Percentiles rank a stretch among this genome's conserved stretches.
Evolutionary conservation across 2,797 vertebrate genomes (phyloP).

Genomic region (Gymnopithys bicolor): DNA sequence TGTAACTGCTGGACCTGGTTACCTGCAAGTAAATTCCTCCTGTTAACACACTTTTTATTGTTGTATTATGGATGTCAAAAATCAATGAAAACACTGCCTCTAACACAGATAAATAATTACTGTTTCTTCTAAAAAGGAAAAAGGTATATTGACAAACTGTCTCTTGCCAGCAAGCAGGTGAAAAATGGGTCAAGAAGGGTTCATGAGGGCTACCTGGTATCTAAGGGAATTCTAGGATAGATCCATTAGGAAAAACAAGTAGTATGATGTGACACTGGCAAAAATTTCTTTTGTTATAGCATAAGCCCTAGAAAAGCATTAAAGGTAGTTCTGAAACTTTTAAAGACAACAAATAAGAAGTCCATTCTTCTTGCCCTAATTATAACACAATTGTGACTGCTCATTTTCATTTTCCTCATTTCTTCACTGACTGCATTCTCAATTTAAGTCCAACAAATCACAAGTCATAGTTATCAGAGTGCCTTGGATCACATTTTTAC

Average conservation of each 20-base stretch:
- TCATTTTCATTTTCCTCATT: neutral
- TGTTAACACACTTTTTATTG: neutral
- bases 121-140: neutral
- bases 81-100: neutral
- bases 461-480: neutral
- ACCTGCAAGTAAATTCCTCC: slow-evolving; percentile 80
- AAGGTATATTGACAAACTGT: neutral
- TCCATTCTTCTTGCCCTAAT: neutral
- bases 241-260: neutral
- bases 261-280: neutral
- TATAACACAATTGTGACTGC: neutral
- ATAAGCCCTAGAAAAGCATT: neutral
- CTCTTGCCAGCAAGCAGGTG: neutral
- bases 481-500: neutral
- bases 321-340: neutral
- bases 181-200: neutral
- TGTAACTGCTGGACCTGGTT: slow-evolving; percentile 93
- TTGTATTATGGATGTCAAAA: neutral
- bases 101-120: neutral
- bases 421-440: neutral
- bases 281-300: neutral
- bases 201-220: neutral
- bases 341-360: neutral
- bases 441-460: neutral
- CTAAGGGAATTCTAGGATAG: neutral